Evolutionary conservation across 2,888 invertebrate species (phyloP).

Genomic region (Euplagia quadripunctaria): DNA sequence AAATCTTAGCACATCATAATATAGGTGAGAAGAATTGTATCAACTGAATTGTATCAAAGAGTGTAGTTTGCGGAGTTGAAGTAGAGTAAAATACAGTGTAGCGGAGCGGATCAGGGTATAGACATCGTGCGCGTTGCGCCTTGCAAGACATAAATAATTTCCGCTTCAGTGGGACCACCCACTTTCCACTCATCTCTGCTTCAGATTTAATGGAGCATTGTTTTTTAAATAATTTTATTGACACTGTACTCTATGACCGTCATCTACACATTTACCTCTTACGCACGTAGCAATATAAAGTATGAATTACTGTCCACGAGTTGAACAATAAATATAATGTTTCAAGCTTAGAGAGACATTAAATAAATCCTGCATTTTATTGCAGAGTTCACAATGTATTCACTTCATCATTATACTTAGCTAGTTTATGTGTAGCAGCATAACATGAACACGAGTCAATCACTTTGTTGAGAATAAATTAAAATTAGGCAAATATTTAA

Average conservation of each 20-base stretch:
- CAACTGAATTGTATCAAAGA: background rate
- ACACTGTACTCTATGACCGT: background rate
- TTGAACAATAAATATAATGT: conserved; percentile 33
- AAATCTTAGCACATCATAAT: background rate
- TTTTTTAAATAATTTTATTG: background rate
- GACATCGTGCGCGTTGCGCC: background rate
- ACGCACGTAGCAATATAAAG: conserved; percentile 1
- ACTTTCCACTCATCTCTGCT: background rate
- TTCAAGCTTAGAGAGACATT: conserved; percentile 36
- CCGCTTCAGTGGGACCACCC: background rate
- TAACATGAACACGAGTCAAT: background rate
- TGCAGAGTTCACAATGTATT: conserved; percentile 27
- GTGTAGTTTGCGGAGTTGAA: background rate
- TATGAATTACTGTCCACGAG: conserved; percentile 19
- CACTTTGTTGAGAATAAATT: background rate
- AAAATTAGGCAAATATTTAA: background rate
- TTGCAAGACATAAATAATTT: background rate
- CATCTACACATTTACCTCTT: background rate
- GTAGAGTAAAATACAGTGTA: background rate
- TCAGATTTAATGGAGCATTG: background rate
- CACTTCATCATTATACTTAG: conserved; percentile 25
- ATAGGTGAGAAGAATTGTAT: background rate
- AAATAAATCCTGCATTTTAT: conserved; percentile 48
- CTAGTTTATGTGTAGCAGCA: background rate
- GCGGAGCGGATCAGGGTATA: background rate